Base-by-base conservation (phyloP, 1,140 invertebrate species). In the Maconellicoccus hirsutus region DNA sequence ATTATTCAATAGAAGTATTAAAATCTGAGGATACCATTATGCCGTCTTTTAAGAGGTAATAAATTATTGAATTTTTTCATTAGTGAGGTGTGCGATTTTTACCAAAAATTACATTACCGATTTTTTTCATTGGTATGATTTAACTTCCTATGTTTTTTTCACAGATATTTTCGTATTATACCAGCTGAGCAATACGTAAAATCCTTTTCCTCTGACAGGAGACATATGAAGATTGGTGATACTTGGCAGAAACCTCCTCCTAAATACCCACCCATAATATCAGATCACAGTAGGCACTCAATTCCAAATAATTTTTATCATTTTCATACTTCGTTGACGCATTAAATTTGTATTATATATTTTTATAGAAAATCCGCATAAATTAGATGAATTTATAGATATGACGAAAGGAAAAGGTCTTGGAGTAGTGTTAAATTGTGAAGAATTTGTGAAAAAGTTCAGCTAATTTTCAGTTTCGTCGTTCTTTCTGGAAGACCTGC, bases 121-220 rank as follows among this genome's bases (percentile, higher is more conserved):
- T n/a, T n/a, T n/a, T n/a, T n/a, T n/a, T n/a, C n/a, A n/a, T 22
- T 26, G 33, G 2, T 38, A 23, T 23, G n/a, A n/a, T n/a, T n/a
- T 42, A 16, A 25, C 33, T 19, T 33, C 27, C 29, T 4, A 69
- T 61, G 22, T n/a, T 61, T n/a, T 19, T 61, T 61, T 19, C 52
- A 27, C 66, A 72, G 72, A 0, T 72, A 63, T 59, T 72, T 72
- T 27, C 70, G 39, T 39, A 22, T 72, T 10, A 69, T 70, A 25
- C 39, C 70, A 0, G 72, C 59, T 70, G 22, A 72, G 16, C 19
- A 69, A 52, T 72, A 21, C 23, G 1, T 72, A 8, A 6, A 27
- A 4, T 16, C 19, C 14, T 71, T 72, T 66, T 72, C 72, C n/a
- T 72, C 72, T 22, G 72, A 72, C 16, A 29, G 72, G 69, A 33